phyloP scores from a whole-genome alignment of 1,140 invertebrate genomes.

The Dolichoris vasculosae region DNA sequence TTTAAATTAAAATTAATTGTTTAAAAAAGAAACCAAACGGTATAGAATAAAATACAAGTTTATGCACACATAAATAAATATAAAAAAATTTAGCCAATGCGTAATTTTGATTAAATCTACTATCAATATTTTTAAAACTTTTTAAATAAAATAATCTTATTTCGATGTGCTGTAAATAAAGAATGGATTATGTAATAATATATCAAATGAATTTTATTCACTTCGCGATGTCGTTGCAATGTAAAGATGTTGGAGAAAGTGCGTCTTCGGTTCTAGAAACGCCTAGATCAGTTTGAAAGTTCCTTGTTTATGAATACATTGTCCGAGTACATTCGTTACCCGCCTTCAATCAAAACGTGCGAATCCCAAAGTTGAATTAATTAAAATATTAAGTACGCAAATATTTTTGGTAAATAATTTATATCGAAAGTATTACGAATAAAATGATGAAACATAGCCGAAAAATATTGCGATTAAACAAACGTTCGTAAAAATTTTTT shows the following conservation, averaged over 20 bases:
- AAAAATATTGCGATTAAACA: not conserved
- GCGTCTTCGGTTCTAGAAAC: conserved; percentile 49
- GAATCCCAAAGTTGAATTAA: conserved; percentile 3
- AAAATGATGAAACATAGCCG: not conserved
- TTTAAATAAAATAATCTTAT: conserved; percentile 21
- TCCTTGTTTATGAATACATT: conserved; percentile 31
- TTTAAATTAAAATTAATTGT: not conserved
- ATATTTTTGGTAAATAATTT: not conserved
- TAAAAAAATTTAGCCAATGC: not conserved
- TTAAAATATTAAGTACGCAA: not conserved
- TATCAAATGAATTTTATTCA: conserved; percentile 26
- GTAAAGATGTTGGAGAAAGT: conserved; percentile 48
- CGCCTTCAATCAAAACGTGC: not conserved
- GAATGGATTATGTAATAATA: conserved; percentile 35
- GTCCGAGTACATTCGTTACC: conserved; percentile 14
- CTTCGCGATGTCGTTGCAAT: conserved; percentile 12
- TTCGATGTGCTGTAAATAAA: not conserved
- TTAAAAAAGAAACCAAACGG: not conserved
- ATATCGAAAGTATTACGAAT: not conserved
- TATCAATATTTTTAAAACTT: not conserved
- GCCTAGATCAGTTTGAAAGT: conserved; percentile 50
- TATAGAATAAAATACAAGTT: not conserved
- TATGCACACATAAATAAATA: not conserved
- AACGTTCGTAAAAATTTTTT: not conserved
- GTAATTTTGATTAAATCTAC: not conserved